Percentiles rank a stretch among this genome's conserved stretches.
phyloP scores from a whole-genome alignment of 1,140 invertebrate species.

The Dendroctonus valens region DNA sequence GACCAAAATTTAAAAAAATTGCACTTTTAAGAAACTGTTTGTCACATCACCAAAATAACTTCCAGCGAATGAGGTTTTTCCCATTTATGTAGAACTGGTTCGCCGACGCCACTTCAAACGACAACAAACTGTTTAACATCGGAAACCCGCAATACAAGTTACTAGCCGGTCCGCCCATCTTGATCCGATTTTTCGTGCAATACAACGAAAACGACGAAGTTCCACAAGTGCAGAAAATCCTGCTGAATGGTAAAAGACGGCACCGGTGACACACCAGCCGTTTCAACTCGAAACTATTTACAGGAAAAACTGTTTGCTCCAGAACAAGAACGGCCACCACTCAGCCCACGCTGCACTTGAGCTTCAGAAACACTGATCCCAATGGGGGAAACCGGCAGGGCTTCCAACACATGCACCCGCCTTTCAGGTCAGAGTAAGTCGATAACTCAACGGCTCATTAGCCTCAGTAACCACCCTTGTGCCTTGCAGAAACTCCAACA shows the following conservation, averaged over 20 bases:
- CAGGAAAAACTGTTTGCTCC: conserved; percentile 16
- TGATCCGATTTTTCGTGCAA: conserved; percentile 42
- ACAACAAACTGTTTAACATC: conserved; percentile 42
- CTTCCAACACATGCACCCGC: neutral
- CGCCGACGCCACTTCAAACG: conserved; percentile 36
- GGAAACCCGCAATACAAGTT: conserved; percentile 40
- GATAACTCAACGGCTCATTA: neutral
- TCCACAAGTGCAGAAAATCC: conserved; percentile 37
- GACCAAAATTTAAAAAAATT: too few species aligned
- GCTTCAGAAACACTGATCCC: neutral
- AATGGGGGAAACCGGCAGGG: too few species aligned
- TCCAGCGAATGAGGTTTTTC: too few species aligned
- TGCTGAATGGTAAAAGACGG: conserved; percentile 39
- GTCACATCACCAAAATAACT: too few species aligned
- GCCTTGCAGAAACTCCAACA: too few species aligned
- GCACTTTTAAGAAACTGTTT: too few species aligned
- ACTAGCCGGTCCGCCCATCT: conserved; percentile 35
- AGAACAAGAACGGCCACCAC: neutral
- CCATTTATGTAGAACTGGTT: conserved; percentile 43
- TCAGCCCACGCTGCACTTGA: conserved; percentile 11
- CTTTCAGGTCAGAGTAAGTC: neutral
- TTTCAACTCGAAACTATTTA: neutral
- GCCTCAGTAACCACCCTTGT: neutral
- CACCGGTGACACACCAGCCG: neutral
- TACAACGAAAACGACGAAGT: conserved; percentile 33